Conservation (phyloP, 2,113 vertebrate species). For the Pachyramphus minor region DNA sequence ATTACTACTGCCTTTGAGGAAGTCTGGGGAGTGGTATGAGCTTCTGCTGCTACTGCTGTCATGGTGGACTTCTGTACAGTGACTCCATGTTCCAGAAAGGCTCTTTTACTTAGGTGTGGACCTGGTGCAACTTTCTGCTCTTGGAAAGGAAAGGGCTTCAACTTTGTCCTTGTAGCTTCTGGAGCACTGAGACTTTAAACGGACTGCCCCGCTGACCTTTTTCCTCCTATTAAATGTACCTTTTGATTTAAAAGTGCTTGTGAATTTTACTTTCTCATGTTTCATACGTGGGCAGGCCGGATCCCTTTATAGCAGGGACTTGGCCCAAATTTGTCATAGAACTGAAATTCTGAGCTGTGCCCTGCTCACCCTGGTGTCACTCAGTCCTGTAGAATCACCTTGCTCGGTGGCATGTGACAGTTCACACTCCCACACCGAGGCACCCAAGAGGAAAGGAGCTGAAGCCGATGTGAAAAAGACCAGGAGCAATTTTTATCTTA, state of each 20-base stretch:
- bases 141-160: background rate
- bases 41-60: background rate
- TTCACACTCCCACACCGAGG: background rate
- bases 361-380: background rate
- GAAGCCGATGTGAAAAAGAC: constrained; percentile 50
- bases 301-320: background rate
- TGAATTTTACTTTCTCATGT: background rate
- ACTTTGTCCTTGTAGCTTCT: background rate
- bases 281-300: background rate
- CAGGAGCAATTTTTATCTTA: constrained; percentile 75
- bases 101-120: background rate
- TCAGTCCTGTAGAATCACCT: background rate
- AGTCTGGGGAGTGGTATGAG: constrained; percentile 89
- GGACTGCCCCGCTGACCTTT: background rate
- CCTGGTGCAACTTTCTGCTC: background rate
- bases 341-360: background rate
- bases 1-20: constrained; percentile 96
- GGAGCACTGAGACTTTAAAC: background rate
- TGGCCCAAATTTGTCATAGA: background rate
- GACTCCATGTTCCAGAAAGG: background rate
- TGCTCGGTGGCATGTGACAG: background rate
- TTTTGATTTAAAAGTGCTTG: background rate
- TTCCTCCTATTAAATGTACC: constrained; percentile 28
- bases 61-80: background rate
- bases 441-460: constrained; percentile 23